Percentiles rank a stretch among this genome's conserved stretches.
Evolutionary conservation across 2,797 vertebrate genomes (phyloP).

Genomic region (Perodicticus potto): DNA sequence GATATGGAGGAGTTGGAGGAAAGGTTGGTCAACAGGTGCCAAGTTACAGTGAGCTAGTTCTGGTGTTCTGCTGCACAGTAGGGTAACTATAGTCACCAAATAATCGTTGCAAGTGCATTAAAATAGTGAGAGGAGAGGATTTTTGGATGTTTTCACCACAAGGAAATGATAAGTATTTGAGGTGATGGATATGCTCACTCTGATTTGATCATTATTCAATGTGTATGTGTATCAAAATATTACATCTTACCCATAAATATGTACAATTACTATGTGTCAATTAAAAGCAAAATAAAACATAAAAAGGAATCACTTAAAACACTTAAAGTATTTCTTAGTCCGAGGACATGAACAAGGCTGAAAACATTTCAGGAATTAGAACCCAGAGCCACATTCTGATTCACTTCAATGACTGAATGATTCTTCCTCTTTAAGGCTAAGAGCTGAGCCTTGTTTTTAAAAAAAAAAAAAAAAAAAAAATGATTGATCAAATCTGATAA

Average conservation of each 20-base stretch:
- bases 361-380: slow-evolving; percentile 10
- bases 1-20: not conserved
- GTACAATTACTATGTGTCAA: not conserved
- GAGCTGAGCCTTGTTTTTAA: not conserved
- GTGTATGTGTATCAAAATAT: not conserved
- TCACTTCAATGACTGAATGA: not conserved
- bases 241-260: not conserved
- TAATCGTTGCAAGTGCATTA: not conserved
- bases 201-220: not conserved
- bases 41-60: not conserved
- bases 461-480: not conserved
- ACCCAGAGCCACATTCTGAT: not conserved
- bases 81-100: not conserved
- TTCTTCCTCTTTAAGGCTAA: not conserved
- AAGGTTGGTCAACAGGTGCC: not conserved
- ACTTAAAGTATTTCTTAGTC: not conserved
- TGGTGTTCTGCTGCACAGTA: not conserved
- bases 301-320: not conserved
- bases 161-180: not conserved
- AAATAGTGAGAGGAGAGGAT: not conserved
- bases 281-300: not conserved
- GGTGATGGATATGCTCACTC: not conserved
- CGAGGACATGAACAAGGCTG: not conserved
- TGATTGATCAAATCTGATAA: not conserved
- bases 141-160: not conserved